Evolutionary conservation across 2,888 invertebrate genomes (phyloP), one percentile per base, ranked within the genome.

Genomic region (Oscheius myriophilus): DNA sequence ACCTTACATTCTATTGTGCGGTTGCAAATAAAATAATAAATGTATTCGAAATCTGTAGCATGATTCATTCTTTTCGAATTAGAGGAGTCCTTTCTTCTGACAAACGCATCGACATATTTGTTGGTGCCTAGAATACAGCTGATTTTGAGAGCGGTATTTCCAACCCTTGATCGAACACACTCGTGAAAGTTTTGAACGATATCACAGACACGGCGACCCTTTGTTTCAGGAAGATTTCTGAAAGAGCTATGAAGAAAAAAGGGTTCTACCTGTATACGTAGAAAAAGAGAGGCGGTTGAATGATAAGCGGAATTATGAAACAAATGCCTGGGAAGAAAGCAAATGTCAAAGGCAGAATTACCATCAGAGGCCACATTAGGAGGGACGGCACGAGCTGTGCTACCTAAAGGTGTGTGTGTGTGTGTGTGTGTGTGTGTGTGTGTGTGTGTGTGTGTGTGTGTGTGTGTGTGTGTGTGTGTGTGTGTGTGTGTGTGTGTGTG

Each of bases 151-250:
- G 14, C 43, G 43, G 25, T 1, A 23, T 3, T 14, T 33, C 54
- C 2, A 16, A 42, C 58, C 12, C 61, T 7, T 26, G 61, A 61
- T 16, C 61, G 46, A 1, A 61, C 61, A 33, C 61, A 61, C 2
- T 61, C 18, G 39, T 61, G 49, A 33, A 61, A 61, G 21, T 61
- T 49, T 61, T 61, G 25, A 16, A 61, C 25, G 33, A 61, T 61
- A 21, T 61, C 61, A n/a, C 61, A 61, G 21, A 61, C 61, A 46
- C 25, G 25, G 1, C 61, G 21, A 16, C 49, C 61, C 39, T 45
- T 49, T 12, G 61, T 61, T 18, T 61, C 61, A 9, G 61, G 61
- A 14, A 61, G 33, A 26, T 61, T 61, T 49, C 61, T 61, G 49
- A 49, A 39, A 18, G 11, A n/a, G 33, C 9, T 33, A 12, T n/a